Base-by-base conservation (phyloP, 2,113 vertebrate species). In the Epinephelus moara region DNA sequence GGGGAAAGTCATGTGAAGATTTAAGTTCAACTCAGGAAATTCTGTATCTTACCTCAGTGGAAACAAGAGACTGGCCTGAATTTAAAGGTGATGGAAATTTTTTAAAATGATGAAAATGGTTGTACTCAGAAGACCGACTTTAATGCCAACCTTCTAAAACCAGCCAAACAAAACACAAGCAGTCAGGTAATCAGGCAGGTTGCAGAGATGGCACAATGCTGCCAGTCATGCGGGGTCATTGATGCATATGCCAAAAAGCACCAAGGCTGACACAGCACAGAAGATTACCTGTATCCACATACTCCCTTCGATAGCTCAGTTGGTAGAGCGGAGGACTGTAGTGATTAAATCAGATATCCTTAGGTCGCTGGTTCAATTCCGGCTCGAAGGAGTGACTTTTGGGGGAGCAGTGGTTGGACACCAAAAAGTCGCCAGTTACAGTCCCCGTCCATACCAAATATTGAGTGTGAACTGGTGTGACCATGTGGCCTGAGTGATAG, bases 281-380 rank as follows among this genome's bases (percentile, higher is more conserved):
- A 30, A 30, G 30, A 30, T 30, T 30, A 30, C 30, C 30, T 30
- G 30, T 4, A 1, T 4, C 1, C 30, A 4, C 30, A 30, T 4
- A 5, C 30, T 12, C 14, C 47, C 4, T 97, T 97, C 94, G 96
- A 96, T 97, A 97, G 96, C 96, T 96, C 95, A 97, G 96, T 92
- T 96, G 96, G 96, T 96, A 97, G 96, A 97, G 96, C 78, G 92
- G 96, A 96, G 96, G 96, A 97, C 96, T 97, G 96, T 97, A 97
- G 97, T 4, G 47, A 3, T 49, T 49, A 15, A 14, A 14, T 3
- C 13, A 15, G 47, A 4, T 4, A 17, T 49, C 47, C 47, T 15
- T 49, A 49, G 47, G 14, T 49, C 14, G 47, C 47, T 15, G 13
- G 13, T 49, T 49, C 47, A 49, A 49, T 6, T 37, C 33, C 1